These are phyloP conservation scores for Carcinoscorpius rotundicauda DNA, from an alignment of 1,140 invertebrate species.

Conservation along the genomic window DNA sequence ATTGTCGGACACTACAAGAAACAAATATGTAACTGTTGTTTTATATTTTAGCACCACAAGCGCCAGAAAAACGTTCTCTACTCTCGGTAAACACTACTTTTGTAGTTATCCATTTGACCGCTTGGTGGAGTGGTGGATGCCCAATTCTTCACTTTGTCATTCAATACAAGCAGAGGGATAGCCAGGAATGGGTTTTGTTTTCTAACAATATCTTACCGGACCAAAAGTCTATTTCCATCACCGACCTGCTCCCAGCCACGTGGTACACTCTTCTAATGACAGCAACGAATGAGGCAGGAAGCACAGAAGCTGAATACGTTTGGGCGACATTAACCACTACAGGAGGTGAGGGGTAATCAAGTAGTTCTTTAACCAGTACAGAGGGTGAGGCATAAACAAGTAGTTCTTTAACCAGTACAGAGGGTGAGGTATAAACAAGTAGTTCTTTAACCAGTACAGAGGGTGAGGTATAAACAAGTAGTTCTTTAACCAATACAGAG, in stretches of 20 bases:
- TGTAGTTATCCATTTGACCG: slow-evolving; percentile 75
- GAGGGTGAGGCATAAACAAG: no score
- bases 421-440: no score
- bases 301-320: slow-evolving; percentile 69
- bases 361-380: no score
- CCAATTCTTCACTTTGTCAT: slow-evolving; percentile 92
- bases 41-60: slow-evolving; percentile 20
- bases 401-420: no score
- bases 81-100: slow-evolving; percentile 84
- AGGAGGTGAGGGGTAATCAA: slow-evolving; percentile 34
- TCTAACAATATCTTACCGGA: slow-evolving; percentile 77
- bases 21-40: no score
- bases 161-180: slow-evolving; percentile 61
- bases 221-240: slow-evolving; percentile 26
- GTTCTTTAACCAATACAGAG: no score
- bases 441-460: no score
- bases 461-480: no score
- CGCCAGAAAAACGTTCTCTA: slow-evolving; percentile 23
- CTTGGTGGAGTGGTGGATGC: slow-evolving; percentile 90
- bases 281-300: slow-evolving; percentile 84
- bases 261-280: slow-evolving; percentile 75
- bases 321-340: slow-evolving; percentile 47
- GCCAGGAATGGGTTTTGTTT: slow-evolving; percentile 77
- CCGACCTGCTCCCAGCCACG: slow-evolving; percentile 68
- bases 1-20: no score